phyloP scores from a whole-genome alignment of 2,797 vertebrate species.

The Cirrhinus molitorella region DNA sequence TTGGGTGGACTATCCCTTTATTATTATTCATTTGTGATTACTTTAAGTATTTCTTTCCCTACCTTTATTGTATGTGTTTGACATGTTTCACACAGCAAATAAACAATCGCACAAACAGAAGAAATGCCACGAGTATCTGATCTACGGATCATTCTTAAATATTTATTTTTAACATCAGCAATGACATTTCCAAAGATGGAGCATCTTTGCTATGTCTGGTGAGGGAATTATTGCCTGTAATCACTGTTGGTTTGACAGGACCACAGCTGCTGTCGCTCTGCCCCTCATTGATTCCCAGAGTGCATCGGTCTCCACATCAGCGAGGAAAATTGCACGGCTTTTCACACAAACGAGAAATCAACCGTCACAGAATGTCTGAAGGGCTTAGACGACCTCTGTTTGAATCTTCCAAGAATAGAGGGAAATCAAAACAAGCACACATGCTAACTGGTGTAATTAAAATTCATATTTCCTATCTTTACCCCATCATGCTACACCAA shows the following conservation, averaged over 20 bases:
- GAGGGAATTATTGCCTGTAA: constrained; percentile 51
- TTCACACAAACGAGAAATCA: constrained; percentile 43
- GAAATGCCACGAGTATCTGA: background rate
- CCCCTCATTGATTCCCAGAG: constrained; percentile 44
- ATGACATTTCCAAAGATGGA: constrained; percentile 31
- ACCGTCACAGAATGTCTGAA: constrained; percentile 46
- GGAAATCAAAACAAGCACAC: constrained; percentile 18
- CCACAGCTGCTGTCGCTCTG: constrained; percentile 51
- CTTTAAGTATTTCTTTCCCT: too few relatives aligned
- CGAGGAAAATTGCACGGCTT: constrained; percentile 45
- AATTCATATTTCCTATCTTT: background rate
- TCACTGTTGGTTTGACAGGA: constrained; percentile 51
- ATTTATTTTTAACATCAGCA: constrained; percentile 37
- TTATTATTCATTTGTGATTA: too few relatives aligned
- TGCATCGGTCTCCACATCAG: constrained; percentile 50
- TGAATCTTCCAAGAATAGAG: constrained; percentile 19
- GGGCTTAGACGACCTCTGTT: constrained; percentile 43
- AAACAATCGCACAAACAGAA: background rate
- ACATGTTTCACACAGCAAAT: background rate
- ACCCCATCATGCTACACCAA: background rate
- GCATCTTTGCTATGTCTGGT: constrained; percentile 29
- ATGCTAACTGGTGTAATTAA: background rate
- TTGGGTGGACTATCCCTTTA: too few relatives aligned
- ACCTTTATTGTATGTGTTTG: too few relatives aligned
- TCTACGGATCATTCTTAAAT: background rate